A percentile compares a stretch with the other conserved stretches of the same genome.
Conservation (phyloP, 2,888 invertebrate species). For the Agrotis ipsilon region DNA sequence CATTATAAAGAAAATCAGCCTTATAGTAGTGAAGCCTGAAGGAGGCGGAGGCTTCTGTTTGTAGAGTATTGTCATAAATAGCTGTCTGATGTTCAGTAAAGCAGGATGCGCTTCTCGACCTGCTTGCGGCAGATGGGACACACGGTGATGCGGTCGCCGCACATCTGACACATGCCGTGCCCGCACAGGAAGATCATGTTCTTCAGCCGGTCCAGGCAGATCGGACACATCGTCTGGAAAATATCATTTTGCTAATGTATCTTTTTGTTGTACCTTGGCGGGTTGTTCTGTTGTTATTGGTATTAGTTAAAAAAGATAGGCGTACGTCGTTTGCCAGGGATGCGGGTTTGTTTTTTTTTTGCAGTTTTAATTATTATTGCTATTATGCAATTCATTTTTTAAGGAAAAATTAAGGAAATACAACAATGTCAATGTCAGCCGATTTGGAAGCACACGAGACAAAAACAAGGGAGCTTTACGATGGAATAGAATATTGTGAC, state of each 20-base stretch:
- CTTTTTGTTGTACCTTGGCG: neutral
- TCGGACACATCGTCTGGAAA: constrained; percentile 99
- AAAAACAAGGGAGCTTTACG: neutral
- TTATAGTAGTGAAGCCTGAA: constrained; percentile 50
- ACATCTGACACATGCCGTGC: constrained; percentile 99
- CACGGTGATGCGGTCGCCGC: constrained; percentile 99
- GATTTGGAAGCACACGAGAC: no score
- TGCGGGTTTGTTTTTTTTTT: neutral
- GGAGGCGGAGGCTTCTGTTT: constrained; percentile 20
- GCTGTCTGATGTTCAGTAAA: constrained; percentile 90
- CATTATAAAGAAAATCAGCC: constrained; percentile 61
- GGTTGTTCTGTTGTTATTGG: neutral
- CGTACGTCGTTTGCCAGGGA: neutral
- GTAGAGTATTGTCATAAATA: constrained; percentile 11
- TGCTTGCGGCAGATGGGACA: constrained; percentile 99
- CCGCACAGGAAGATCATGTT: constrained; percentile 99
- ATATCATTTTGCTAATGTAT: constrained; percentile 68
- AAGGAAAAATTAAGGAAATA: neutral
- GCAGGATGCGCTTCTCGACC: constrained; percentile 98
- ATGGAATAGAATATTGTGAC: neutral
- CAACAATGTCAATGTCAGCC: no score
- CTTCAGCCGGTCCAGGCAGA: constrained; percentile 98
- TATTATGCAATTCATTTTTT: no score
- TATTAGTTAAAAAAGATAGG: no score
- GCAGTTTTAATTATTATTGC: no score